These are phyloP conservation scores for Notarius quadriscutis DNA, from an alignment of 2,113 vertebrate genomes.

Conservation along the genomic window DNA sequence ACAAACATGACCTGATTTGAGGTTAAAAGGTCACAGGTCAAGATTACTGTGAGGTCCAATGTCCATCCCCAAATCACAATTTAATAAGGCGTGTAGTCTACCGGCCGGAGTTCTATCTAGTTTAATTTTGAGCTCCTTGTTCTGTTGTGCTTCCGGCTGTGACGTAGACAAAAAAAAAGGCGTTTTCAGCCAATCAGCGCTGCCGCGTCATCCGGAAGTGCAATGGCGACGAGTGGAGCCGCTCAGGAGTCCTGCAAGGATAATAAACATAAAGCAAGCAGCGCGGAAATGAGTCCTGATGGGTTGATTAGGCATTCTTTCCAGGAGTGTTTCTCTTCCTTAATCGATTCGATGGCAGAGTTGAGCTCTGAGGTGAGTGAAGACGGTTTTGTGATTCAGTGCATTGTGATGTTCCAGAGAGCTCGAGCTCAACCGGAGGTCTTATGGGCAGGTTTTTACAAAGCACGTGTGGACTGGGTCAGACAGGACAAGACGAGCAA, in stretches of 20 bases:
- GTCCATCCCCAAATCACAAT: too few species aligned
- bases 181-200: too few species aligned
- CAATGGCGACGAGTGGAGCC: too few species aligned
- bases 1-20: too few species aligned
- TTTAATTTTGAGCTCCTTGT: too few species aligned
- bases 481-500: neutral
- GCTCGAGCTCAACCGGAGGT: neutral
- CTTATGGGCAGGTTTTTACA: neutral
- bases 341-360: conserved; percentile 63
- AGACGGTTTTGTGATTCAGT: neutral
- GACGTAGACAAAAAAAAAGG: too few species aligned
- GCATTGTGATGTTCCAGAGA: neutral
- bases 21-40: too few species aligned
- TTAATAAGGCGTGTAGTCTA: too few species aligned
- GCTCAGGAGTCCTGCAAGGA: neutral
- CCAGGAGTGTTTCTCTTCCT: conserved; percentile 56
- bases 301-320: conserved; percentile 49
- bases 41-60: too few species aligned
- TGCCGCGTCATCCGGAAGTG: too few species aligned
- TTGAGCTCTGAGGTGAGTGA: conserved; percentile 73
- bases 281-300: conserved; percentile 19
- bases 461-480: neutral
- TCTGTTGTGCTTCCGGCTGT: too few species aligned
- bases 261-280: conserved; percentile 27
- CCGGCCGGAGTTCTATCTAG: too few species aligned